phyloP scores from a whole-genome alignment of 1,140 invertebrate genomes.

The Lerema accius region DNA sequence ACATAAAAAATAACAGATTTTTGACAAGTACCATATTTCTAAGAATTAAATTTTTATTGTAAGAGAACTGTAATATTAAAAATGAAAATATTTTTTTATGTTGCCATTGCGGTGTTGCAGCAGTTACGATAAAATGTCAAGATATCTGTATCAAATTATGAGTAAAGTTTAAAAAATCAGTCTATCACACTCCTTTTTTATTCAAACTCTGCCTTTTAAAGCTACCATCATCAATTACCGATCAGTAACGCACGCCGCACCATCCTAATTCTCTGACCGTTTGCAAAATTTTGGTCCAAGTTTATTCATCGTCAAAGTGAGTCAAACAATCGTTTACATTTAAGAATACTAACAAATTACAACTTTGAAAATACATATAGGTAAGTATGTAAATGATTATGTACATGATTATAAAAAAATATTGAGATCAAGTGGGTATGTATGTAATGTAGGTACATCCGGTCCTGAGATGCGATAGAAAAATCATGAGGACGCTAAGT shows the following conservation, averaged over 20 bases:
- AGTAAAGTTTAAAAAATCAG: slow-evolving; percentile 77
- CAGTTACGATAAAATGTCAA: too few relatives aligned
- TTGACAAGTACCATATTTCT: too few relatives aligned
- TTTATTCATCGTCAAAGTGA: slow-evolving; percentile 49
- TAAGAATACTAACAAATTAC: slow-evolving; percentile 20
- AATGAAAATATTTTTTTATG: too few relatives aligned
- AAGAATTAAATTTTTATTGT: too few relatives aligned
- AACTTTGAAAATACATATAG: slow-evolving; percentile 26
- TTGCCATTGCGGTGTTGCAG: too few relatives aligned
- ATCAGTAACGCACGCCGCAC: slow-evolving; percentile 60
- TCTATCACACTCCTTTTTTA: slow-evolving; percentile 67
- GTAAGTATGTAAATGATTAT: slow-evolving; percentile 38
- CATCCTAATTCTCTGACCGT: slow-evolving; percentile 56
- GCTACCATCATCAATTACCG: slow-evolving; percentile 70
- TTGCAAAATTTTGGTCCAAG: slow-evolving; percentile 67
- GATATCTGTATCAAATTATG: slow-evolving; percentile 78
- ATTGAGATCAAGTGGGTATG: slow-evolving; percentile 57
- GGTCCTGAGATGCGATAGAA: slow-evolving; percentile 17
- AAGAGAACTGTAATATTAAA: too few relatives aligned
- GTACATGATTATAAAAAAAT: slow-evolving; percentile 48
- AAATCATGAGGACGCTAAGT: neutral
- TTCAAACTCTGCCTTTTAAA: slow-evolving; percentile 74
- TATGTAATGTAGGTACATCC: neutral
- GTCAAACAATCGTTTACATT: slow-evolving; percentile 45
- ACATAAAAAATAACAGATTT: too few relatives aligned